Evolutionary conservation across 2,113 vertebrate genomes (phyloP).

Genomic region (Dicrurus megarhynchus): DNA sequence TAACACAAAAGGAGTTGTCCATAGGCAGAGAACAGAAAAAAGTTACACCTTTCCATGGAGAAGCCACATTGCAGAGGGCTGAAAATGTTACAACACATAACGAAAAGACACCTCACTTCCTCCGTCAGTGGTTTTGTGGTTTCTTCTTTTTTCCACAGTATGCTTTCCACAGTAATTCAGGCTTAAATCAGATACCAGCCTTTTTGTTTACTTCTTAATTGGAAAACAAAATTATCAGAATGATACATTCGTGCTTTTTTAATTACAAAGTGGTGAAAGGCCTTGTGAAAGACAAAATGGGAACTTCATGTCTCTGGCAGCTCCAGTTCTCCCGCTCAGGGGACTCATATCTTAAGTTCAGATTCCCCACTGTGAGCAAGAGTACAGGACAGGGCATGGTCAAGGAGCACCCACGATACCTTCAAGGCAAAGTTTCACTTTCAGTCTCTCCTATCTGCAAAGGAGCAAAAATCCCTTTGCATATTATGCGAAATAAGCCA

Average conservation of each 20-base stretch:
- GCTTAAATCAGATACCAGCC: background rate
- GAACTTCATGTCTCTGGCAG: background rate
- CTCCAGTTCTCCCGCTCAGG: background rate
- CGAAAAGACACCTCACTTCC: accelerated
- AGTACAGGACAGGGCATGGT: background rate
- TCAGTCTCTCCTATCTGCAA: background rate
- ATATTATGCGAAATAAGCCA: background rate
- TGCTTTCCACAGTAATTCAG: background rate
- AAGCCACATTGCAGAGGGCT: background rate
- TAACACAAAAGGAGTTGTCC: background rate
- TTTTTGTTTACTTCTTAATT: background rate
- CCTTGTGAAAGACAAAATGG: background rate
- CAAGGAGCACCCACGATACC: background rate
- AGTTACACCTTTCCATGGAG: background rate
- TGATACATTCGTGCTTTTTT: background rate
- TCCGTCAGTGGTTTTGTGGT: background rate
- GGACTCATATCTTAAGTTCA: background rate
- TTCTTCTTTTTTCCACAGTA: background rate
- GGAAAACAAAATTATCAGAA: background rate
- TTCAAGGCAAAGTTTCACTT: background rate
- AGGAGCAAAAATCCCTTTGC: background rate
- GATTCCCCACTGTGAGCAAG: background rate
- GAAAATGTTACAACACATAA: background rate
- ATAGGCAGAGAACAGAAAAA: background rate
- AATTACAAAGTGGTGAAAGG: background rate